Evolutionary conservation across 2,113 vertebrate genomes (phyloP).

Genomic region (Trichomycterus rosablanca): DNA sequence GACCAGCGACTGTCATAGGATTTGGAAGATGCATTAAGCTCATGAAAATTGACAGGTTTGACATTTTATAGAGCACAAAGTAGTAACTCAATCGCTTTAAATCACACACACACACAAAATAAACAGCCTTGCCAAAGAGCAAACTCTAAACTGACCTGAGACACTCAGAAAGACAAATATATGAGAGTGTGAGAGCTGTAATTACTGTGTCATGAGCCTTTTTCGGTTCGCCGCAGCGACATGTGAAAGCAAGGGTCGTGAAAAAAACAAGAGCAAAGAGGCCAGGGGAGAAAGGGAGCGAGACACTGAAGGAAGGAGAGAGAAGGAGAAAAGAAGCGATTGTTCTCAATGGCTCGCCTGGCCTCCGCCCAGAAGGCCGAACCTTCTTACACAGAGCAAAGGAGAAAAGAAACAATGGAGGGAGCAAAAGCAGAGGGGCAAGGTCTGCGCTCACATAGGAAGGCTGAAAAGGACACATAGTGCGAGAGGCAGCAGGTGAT

Average conservation of each 20-base stretch:
- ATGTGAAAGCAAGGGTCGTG: constrained; percentile 21
- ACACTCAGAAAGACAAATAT: background rate
- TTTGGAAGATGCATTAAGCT: no score
- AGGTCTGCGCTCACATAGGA: constrained; percentile 9
- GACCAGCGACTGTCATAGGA: no score
- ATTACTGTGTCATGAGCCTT: constrained; percentile 53
- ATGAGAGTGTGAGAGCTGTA: constrained; percentile 17
- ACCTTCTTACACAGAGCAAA: constrained; percentile 24
- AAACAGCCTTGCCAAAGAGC: background rate
- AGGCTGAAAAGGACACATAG: constrained; percentile 30
- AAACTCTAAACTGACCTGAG: constrained; percentile 11
- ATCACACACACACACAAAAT: no score
- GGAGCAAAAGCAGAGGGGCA: constrained; percentile 35
- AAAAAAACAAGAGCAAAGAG: constrained; percentile 22
- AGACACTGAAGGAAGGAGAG: constrained; percentile 4
- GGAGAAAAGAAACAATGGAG: constrained; percentile 26
- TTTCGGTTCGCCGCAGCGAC: constrained; percentile 33
- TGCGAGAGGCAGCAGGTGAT: constrained; percentile 29
- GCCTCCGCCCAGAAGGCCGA: constrained; percentile 37
- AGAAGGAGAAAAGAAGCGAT: constrained; percentile 35
- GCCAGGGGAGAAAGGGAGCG: background rate
- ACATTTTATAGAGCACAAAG: no score
- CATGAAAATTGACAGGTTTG: no score
- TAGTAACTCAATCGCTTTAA: no score
- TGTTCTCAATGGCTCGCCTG: constrained; percentile 37